These are phyloP conservation scores for Drosophila tropicalis DNA, from an alignment of 1,140 invertebrate genomes.

Conservation along the genomic window DNA sequence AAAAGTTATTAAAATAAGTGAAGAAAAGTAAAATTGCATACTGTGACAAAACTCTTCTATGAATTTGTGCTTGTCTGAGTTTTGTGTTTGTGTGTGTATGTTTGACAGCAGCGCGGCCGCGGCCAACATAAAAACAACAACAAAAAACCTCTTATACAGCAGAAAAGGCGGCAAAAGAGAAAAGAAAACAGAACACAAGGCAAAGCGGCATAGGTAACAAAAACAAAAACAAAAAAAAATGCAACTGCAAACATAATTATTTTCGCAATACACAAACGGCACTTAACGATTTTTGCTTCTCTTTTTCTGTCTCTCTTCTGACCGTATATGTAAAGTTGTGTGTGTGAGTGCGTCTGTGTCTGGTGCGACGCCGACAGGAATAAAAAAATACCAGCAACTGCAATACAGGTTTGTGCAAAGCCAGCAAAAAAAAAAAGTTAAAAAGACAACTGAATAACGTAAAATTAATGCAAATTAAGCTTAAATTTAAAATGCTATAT, in stretches of 20 bases:
- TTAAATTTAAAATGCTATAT: conserved; percentile 38
- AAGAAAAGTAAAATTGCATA: conserved; percentile 47
- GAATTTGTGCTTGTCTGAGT: background rate
- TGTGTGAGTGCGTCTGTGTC: conserved; percentile 51
- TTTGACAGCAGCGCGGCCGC: conserved; percentile 48
- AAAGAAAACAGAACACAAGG: conserved; percentile 33
- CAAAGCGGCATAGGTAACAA: conserved; percentile 30
- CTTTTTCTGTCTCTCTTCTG: background rate
- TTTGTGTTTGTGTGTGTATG: conserved; percentile 35
- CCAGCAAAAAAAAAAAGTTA: conserved; percentile 37
- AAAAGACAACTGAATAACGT: conserved; percentile 18
- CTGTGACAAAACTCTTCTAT: conserved; percentile 18
- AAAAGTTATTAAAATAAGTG: conserved; percentile 37
- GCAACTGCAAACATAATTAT: conserved; percentile 75
- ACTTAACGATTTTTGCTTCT: conserved; percentile 22
- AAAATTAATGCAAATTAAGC: conserved; percentile 51
- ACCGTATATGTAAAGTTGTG: background rate
- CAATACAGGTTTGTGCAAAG: conserved; percentile 75
- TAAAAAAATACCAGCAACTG: conserved; percentile 59
- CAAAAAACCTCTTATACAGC: conserved; percentile 62
- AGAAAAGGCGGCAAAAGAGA: conserved; percentile 75
- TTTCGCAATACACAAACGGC: conserved; percentile 65
- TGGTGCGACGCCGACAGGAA: conserved; percentile 42
- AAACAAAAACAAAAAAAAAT: conserved; percentile 68
- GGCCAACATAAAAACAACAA: conserved; percentile 9